Base-by-base conservation (phyloP, 2,888 invertebrate genomes). In the Crioceris asparagi region DNA sequence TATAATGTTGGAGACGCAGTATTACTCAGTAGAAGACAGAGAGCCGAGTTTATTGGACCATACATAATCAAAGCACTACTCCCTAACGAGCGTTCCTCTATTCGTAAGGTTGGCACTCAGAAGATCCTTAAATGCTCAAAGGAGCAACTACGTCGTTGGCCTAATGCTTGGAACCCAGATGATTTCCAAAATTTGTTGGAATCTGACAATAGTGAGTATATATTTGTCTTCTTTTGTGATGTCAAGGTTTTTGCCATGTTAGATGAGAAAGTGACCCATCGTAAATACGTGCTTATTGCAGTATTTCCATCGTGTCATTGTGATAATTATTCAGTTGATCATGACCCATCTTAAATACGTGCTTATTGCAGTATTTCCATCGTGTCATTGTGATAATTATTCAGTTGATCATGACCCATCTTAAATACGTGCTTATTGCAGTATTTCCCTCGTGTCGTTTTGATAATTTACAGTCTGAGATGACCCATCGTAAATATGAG, bases 101-200 rank as follows among this genome's bases (percentile, higher is more conserved):
- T 36, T 6, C 21, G 25, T 14, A 36, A 36, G 17, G 11, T 29
- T 29, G 35, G 29, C 17, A n/a, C 35, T 4, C 25, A 12, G 4
- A 25, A 25, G 4, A 2, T 25, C n/a, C 25, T 25, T 4, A 40
- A 37, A 38, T 29, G 37, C 25, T 40, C 40, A 19, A 38, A 40
- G 11, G 37, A 40, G 8, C 37, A 40, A 29, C 33, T 40, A 21
- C 33, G 33, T 12, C 33, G 23, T 38, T 40, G 40, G 40, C 40
- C 40, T 14, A 27, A 29, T 8, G 38, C 27, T 17, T 40, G 40
- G 36, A 38, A 37, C 10, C 38, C 34, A n/a, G 40, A 40, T 17
- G 40, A 40, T 19, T 38, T 37, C 29, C 33, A 17, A 18, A 16
- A 32, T 11, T 32, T 37, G 37, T 19, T 37, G 19, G 19, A 36